Conservation (phyloP, 1,140 invertebrate species). For the Musca domestica region DNA sequence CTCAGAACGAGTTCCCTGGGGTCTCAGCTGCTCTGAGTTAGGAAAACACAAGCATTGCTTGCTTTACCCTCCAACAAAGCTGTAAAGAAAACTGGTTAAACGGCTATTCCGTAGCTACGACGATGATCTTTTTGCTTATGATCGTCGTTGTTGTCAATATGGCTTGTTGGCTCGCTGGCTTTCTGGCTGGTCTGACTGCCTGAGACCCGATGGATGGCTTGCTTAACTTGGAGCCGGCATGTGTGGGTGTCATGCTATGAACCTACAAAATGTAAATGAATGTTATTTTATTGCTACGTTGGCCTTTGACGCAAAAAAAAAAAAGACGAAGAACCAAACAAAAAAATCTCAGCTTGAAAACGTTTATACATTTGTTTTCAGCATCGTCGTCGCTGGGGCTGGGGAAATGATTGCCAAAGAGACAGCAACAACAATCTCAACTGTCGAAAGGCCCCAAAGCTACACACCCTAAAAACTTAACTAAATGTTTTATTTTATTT, state of each 20-base stretch:
- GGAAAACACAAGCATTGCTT: no score
- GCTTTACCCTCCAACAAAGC: no score
- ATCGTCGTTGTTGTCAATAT: no score
- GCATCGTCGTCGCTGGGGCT: not conserved
- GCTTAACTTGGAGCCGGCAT: not conserved
- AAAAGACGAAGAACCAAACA: slow-evolving; percentile 4
- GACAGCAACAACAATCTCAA: not conserved
- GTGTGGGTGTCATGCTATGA: slow-evolving; percentile 22
- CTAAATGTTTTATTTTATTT: slow-evolving; percentile 21
- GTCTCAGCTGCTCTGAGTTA: no score
- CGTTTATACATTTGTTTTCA: slow-evolving; percentile 1
- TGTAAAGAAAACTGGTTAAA: no score
- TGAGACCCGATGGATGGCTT: not conserved
- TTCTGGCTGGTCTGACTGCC: not conserved
- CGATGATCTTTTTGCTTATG: no score
- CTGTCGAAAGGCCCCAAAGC: not conserved
- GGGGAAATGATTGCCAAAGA: not conserved
- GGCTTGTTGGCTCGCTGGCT: no score
- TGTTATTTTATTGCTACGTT: slow-evolving; percentile 21
- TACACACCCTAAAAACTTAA: slow-evolving; percentile 17
- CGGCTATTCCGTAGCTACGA: no score
- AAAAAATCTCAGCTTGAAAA: not conserved
- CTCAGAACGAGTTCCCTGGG: not conserved
- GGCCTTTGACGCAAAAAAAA: slow-evolving; percentile 12
- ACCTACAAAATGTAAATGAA: slow-evolving; percentile 20